phyloP scores from a whole-genome alignment of 2,888 invertebrate genomes.

The Myathropa florea region DNA sequence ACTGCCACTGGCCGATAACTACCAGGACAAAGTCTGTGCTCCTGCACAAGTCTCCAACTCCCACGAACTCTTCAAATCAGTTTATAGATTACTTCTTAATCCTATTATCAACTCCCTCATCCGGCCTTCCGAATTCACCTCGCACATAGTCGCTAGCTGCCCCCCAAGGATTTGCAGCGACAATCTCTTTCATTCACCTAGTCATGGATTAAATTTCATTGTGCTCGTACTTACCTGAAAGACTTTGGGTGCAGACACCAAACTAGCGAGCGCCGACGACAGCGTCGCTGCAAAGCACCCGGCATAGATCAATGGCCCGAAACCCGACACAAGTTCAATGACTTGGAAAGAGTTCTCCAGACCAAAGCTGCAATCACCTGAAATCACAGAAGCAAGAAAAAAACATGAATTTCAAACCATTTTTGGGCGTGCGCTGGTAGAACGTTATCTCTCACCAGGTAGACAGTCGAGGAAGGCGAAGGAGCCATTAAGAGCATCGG shows the following conservation, averaged over 20 bases:
- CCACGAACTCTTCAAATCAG: no score
- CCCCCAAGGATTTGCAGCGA: background rate
- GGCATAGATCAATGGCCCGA: slow-evolving; percentile 96
- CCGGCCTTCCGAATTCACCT: background rate
- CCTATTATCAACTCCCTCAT: background rate
- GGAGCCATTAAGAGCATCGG: slow-evolving; percentile 82
- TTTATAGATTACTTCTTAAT: background rate
- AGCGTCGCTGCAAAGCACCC: slow-evolving; percentile 98
- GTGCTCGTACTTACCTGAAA: slow-evolving; percentile 86
- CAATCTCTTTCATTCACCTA: background rate
- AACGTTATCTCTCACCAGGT: slow-evolving; percentile 75
- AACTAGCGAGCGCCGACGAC: slow-evolving; percentile 96
- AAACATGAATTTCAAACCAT: background rate
- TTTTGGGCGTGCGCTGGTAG: background rate
- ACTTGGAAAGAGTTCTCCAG: slow-evolving; percentile 84
- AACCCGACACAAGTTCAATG: slow-evolving; percentile 90
- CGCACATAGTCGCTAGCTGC: no score
- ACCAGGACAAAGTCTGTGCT: no score
- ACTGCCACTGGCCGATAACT: background rate
- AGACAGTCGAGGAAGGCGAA: slow-evolving; percentile 83
- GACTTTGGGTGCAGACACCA: slow-evolving; percentile 97
- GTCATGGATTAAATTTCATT: background rate
- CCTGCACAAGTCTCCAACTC: background rate
- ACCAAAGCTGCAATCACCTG: slow-evolving; percentile 84
- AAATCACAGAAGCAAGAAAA: slow-evolving; percentile 55